Evolutionary conservation across 2,888 invertebrate species (phyloP).

Genomic region (Adela reaumurella): DNA sequence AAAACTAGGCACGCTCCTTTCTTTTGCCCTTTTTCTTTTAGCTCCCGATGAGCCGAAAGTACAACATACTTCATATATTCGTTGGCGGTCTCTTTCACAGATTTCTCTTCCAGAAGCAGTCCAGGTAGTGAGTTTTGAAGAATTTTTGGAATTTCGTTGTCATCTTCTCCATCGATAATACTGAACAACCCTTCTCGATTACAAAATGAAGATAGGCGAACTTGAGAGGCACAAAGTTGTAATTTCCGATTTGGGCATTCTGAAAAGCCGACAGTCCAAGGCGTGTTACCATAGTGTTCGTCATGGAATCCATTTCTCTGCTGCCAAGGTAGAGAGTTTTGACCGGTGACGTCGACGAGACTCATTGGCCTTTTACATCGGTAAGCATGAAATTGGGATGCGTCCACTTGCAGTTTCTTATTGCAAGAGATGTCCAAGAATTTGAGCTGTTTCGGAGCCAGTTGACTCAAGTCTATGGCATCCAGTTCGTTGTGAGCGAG

Average conservation of each 20-base stretch:
- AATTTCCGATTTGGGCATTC: constrained; percentile 75
- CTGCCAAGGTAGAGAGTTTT: constrained; percentile 64
- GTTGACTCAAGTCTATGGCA: constrained; percentile 68
- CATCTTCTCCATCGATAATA: constrained; percentile 76
- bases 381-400: constrained; percentile 75
- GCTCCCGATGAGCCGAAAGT: constrained; percentile 72
- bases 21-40: constrained; percentile 70
- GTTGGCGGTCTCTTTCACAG: constrained; percentile 73
- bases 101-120: constrained; percentile 75
- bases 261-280: constrained; percentile 82
- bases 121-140: constrained; percentile 74
- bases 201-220: constrained; percentile 74
- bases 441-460: constrained; percentile 79
- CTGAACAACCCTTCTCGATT: constrained; percentile 79
- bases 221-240: constrained; percentile 73
- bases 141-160: constrained; percentile 64
- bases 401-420: constrained; percentile 76
- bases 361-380: constrained; percentile 77
- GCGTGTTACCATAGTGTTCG: constrained; percentile 58
- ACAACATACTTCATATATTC: constrained; percentile 85
- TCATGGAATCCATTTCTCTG: constrained; percentile 49
- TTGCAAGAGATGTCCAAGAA: constrained; percentile 85
- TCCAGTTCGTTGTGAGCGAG: constrained; percentile 83
- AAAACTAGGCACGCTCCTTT: constrained; percentile 71
- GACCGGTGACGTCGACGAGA: constrained; percentile 80